Base-by-base conservation (phyloP, 2,888 invertebrate species). In the Pyralis farinalis region DNA sequence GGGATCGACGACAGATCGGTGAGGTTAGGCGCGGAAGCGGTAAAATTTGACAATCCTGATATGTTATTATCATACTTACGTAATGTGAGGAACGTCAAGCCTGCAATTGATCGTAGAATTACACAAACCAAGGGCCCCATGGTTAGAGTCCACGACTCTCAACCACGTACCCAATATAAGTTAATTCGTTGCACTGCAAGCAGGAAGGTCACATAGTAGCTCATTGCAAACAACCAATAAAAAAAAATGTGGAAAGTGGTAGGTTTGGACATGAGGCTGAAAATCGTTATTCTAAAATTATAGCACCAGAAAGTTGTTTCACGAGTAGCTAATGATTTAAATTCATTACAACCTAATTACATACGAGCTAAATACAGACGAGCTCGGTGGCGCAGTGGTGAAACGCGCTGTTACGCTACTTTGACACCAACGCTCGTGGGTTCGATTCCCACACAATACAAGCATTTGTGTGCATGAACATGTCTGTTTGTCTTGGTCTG, bases 1-100 rank as follows among this genome's bases (percentile, higher is more conserved):
- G 45, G 49, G 3, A 42, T 46, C 22, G 40, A 40, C 9, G 49
- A 49, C 16, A 36, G 35, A 4, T 22, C 42, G 1, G 34, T 46
- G 9, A 22, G 46, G 5, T 16, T 37, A 20, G 38, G 42, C 1
- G 46, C 46, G 1, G 34, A 34, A 25, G 34, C 34, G 2, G 25
- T 11, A 7, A 16, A 34, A 10, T 34, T 25, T 34, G 22, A 34
- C 10, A 9, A 34, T 12, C 9, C 10, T 11, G 25, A 34, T 11
- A 34, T 8, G 20, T 11, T 34, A 1, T 10, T 34, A 1, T 2
- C 25, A 11, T 34, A 25, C 11, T 25, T 34, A 28, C 3, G 28
- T 1, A 36, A 36, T 8, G 1, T 21, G 3, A n/a, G 35, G 1
- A 35, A 35, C 7, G 25, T n/a, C 1, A 35, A 12, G 25, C 7